A percentile compares a stretch with the other conserved stretches of the same genome.
Evolutionary conservation across 2,113 vertebrate species (phyloP).

Genomic region (Melanotaenia duboulayi): DNA sequence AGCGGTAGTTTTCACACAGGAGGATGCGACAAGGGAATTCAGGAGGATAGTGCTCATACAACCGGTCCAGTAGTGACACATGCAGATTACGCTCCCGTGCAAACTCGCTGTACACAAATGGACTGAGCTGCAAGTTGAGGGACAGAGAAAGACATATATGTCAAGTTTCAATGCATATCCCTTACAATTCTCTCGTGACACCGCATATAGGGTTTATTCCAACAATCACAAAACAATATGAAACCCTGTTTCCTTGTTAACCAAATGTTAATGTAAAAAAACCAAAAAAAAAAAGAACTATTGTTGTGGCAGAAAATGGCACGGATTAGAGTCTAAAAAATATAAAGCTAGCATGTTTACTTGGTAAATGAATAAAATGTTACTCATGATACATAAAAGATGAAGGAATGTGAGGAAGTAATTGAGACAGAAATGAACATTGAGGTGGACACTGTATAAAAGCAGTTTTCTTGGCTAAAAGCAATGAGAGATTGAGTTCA

Average conservation of each 20-base stretch:
- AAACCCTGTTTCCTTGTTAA: no score
- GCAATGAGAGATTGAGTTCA: conserved; percentile 24
- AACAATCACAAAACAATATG: no score
- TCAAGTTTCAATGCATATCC: neutral
- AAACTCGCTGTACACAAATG: conserved; percentile 99
- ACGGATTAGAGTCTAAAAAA: conserved; percentile 2
- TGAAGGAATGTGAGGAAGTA: neutral
- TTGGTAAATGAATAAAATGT: neutral
- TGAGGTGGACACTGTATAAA: conserved; percentile 9
- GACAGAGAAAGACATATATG: conserved; percentile 26
- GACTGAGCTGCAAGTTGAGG: conserved; percentile 91
- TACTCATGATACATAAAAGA: neutral
- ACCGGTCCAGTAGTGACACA: conserved; percentile 94
- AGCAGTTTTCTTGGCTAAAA: neutral
- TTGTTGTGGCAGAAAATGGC: neutral
- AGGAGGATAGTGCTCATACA: conserved; percentile 97
- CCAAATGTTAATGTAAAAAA: no score
- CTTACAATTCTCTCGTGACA: neutral
- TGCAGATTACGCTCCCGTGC: conserved; percentile 97
- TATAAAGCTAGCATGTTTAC: neutral
- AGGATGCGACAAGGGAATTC: conserved; percentile 98
- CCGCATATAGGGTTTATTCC: no score
- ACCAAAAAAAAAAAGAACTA: neutral
- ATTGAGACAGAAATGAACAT: conserved; percentile 19
- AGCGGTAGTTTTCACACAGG: conserved; percentile 99